A percentile compares a stretch with the other conserved stretches of the same genome.
These are phyloP conservation scores for Rana temporaria DNA, from an alignment of 2,113 vertebrate species.

Conservation along the genomic window DNA sequence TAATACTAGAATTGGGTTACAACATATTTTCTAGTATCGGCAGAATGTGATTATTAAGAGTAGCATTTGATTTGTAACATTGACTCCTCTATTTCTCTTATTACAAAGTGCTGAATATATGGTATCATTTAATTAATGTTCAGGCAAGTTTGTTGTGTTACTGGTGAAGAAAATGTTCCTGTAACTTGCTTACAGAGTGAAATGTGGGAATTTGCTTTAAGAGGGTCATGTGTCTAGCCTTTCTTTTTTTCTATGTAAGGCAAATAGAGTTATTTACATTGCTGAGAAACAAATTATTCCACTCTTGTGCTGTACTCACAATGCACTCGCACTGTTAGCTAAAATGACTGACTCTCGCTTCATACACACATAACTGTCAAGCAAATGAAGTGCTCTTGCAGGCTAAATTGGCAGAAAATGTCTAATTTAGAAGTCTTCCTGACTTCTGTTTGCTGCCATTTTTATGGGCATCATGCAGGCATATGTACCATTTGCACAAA, in stretches of 20 bases:
- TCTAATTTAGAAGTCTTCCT: conserved; percentile 22
- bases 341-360: background rate
- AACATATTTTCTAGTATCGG: too few relatives aligned
- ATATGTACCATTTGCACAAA: conserved; percentile 18
- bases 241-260: background rate
- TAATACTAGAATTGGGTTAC: too few relatives aligned
- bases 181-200: background rate
- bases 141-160: background rate
- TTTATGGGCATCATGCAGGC: conserved; percentile 22
- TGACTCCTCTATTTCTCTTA: too few relatives aligned
- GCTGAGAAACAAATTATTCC: conserved; percentile 7
- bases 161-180: background rate
- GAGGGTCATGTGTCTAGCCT: background rate
- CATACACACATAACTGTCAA: background rate
- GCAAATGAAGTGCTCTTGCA: conserved; percentile 25
- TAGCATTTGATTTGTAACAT: too few relatives aligned
- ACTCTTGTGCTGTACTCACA: conserved; percentile 18
- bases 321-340: background rate
- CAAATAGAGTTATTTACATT: conserved; percentile 6
- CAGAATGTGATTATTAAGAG: too few relatives aligned
- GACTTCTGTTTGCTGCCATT: conserved; percentile 27
- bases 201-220: background rate
- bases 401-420: conserved; percentile 37
- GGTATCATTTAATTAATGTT: background rate
- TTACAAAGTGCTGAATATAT: conserved; percentile 8